Evolutionary conservation across 2,888 invertebrate species (phyloP).

Genomic region (Monoplex corrugatus): DNA sequence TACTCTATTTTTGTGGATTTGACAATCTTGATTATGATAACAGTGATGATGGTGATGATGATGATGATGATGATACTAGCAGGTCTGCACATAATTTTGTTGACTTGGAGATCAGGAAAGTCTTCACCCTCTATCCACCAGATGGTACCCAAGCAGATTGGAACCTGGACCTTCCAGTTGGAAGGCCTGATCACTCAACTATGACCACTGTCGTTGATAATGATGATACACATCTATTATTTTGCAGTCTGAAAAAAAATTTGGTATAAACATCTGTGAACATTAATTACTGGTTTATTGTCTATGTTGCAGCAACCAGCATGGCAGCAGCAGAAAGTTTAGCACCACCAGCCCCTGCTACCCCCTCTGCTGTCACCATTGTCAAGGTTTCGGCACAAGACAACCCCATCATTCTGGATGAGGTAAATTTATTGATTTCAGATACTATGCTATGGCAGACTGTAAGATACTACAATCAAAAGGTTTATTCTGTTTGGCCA

Average conservation of each 20-base stretch:
- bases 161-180: no score
- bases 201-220: background rate
- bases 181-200: background rate
- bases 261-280: no score
- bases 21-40: no score
- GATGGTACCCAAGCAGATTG: no score
- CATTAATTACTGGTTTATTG: background rate
- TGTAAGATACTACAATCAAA: no score
- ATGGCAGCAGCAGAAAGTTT: background rate
- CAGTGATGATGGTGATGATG: no score
- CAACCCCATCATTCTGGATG: conserved; percentile 45
- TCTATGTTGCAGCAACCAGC: background rate
- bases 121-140: no score
- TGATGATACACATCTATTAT: background rate
- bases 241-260: background rate
- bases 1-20: background rate
- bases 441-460: no score
- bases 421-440: conserved; percentile 16
- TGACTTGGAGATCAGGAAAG: no score
- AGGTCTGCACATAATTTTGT: no score
- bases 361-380: background rate
- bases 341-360: background rate
- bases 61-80: no score
- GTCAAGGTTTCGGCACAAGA: conserved; percentile 39
- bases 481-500: no score